Percentiles rank a stretch among this genome's conserved stretches.
These are phyloP conservation scores for Dendroctonus valens DNA, from an alignment of 1,140 invertebrate species.

Conservation along the genomic window DNA sequence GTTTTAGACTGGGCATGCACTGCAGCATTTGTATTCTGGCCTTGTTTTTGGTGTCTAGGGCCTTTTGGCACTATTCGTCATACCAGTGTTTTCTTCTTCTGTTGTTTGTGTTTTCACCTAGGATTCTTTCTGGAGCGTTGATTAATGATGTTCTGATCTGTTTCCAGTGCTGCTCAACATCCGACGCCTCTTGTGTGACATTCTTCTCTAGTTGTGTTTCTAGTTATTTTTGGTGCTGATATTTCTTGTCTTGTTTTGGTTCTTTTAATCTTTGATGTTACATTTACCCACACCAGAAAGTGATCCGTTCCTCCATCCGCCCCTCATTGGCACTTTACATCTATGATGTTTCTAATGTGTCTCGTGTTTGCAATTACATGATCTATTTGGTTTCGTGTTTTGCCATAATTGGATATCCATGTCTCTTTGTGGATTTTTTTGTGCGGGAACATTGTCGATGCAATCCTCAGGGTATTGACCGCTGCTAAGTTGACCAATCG, in stretches of 20 bases:
- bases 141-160: conserved; percentile 7
- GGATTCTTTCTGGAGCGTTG: conserved; percentile 11
- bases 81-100: conserved; percentile 19
- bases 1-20: too few relatives aligned
- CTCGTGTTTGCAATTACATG: neutral
- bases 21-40: conserved; percentile 5
- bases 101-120: conserved; percentile 10
- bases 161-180: conserved; percentile 8
- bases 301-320: too few relatives aligned
- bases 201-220: conserved; percentile 16
- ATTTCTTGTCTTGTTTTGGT: conserved; percentile 7
- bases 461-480: conserved; percentile 32
- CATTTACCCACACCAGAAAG: too few relatives aligned
- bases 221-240: conserved; percentile 11
- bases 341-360: neutral
- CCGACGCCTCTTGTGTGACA: conserved; percentile 10
- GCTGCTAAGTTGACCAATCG: conserved; percentile 32
- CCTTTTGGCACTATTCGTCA: conserved; percentile 13
- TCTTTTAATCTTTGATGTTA: neutral
- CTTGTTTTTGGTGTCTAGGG: conserved; percentile 15
- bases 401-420: conserved; percentile 36
- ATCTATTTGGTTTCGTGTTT: conserved; percentile 6
- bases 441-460: conserved; percentile 32
- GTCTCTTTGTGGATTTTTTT: conserved; percentile 37
- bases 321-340: too few relatives aligned